Conservation (phyloP, 2,113 vertebrate species). For the Corythornis cristatus region DNA sequence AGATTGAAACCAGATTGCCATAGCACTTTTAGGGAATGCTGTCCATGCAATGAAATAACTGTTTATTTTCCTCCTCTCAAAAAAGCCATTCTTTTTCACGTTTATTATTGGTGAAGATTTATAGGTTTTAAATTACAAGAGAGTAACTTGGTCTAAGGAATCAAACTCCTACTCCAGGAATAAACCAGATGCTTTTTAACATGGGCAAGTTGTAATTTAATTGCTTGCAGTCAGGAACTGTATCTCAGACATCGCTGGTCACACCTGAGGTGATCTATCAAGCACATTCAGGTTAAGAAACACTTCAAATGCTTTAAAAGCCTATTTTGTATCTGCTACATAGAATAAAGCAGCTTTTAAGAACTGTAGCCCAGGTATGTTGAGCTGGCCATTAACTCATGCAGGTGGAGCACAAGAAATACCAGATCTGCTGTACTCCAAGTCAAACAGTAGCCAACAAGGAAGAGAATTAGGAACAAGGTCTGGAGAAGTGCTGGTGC, state of each 20-base stretch:
- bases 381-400: background rate
- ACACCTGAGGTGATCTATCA: background rate
- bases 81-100: background rate
- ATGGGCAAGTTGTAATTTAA: background rate
- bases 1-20: conserved; percentile 59
- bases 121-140: conserved; percentile 3
- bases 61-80: rapidly evolving
- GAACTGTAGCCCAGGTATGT: background rate
- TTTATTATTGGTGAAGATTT: conserved; percentile 23
- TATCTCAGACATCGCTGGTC: background rate
- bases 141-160: background rate
- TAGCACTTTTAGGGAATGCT: background rate
- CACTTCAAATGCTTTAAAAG: background rate
- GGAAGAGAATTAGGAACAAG: background rate
- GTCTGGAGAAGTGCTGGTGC: background rate
- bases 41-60: background rate
- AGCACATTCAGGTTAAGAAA: background rate
- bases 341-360: background rate
- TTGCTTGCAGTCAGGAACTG: background rate
- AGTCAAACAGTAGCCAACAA: background rate
- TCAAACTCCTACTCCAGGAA: background rate
- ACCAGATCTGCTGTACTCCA: background rate
- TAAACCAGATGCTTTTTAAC: background rate
- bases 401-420: background rate
- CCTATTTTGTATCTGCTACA: background rate